Evolutionary conservation across 2,888 invertebrate species (phyloP), one percentile per base, ranked within the genome.

Genomic region (Coelinius sp.): DNA sequence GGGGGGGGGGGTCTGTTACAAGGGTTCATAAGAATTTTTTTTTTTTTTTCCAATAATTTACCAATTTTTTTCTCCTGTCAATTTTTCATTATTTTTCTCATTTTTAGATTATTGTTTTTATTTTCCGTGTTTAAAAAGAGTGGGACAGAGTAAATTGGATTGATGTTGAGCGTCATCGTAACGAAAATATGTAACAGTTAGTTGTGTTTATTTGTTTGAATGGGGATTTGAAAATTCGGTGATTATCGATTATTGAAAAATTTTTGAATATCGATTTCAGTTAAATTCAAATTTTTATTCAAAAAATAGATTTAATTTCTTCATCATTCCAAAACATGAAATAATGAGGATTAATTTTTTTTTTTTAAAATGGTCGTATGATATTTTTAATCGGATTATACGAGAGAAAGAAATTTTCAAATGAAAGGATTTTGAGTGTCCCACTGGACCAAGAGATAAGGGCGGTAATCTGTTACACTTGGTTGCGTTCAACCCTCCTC

Each of bases 381-480:
- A 24, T 53, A 53, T 41, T 64, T 64, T 64, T 64, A 22, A 64
- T 64, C 44, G 24, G 44, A 10, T 62, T 22, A 7, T 52, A 12
- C 35, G 22, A 41, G 31, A 14, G n/a, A 35, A 38, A 31, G 31
- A 62, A 17, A 31, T 8, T 31, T 14, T 22, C 44, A 6, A 24
- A 22, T 41, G 22, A 20, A 12, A 38, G 27, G 44, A 25, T 24
- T 31, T 56, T 5, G 22, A 52, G 24, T 52, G 27, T 56, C 31
- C 56, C 25, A 12, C 25, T 52, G 20, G 52, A 67, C 41, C 10
- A 27, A 49, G 2, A 22, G 62, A 69, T 62, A 69, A 38, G 17
- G 17, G n/a, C 24, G 17, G 49, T 49, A 69, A 69, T 63, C 52
- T 69, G 24, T 63, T 25, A 62, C 69, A 49, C 62, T 62, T 27